Conservation (phyloP, 2,113 vertebrate species). For the Pagrus major region DNA sequence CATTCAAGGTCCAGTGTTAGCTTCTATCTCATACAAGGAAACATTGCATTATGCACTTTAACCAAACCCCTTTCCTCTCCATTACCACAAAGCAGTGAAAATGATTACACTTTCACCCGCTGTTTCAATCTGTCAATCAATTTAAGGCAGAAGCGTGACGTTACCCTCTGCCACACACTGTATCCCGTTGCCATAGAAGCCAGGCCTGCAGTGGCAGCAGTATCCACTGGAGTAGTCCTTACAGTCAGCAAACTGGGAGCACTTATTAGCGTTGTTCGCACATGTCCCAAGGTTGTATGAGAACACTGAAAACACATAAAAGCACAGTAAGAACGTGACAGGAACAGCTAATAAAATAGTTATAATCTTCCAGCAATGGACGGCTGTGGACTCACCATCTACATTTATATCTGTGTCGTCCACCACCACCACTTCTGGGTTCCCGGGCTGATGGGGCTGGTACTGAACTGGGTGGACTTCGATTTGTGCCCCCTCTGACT, state of each 20-base stretch:
- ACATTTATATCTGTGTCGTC: conserved; percentile 86
- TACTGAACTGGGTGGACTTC: conserved; percentile 80
- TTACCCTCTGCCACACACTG: conserved; percentile 95
- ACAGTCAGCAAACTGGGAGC: conserved; percentile 92
- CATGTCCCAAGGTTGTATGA: conserved; percentile 91
- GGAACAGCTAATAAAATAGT: not conserved
- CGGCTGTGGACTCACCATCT: conserved; percentile 83
- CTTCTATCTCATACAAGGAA: no score
- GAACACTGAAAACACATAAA: conserved; percentile 87
- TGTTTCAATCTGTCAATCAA: not conserved
- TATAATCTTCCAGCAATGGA: not conserved
- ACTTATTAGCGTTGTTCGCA: conserved; percentile 89
- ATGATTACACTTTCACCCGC: not conserved
- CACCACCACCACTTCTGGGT: conserved; percentile 87
- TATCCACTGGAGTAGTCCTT: conserved; percentile 89
- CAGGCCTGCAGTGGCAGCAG: conserved; percentile 92
- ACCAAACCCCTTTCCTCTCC: not conserved
- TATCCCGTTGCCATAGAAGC: conserved; percentile 94
- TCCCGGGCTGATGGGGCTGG: conserved; percentile 77
- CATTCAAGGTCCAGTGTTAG: no score
- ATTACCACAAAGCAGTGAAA: not conserved
- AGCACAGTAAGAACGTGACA: not conserved
- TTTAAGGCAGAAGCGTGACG: not conserved
- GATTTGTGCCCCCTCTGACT: conserved; percentile 52
- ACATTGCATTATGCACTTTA: not conserved